Percentiles rank a stretch among this genome's conserved stretches.
phyloP scores from a whole-genome alignment of 2,888 invertebrate species.

The Eledona agricola region DNA sequence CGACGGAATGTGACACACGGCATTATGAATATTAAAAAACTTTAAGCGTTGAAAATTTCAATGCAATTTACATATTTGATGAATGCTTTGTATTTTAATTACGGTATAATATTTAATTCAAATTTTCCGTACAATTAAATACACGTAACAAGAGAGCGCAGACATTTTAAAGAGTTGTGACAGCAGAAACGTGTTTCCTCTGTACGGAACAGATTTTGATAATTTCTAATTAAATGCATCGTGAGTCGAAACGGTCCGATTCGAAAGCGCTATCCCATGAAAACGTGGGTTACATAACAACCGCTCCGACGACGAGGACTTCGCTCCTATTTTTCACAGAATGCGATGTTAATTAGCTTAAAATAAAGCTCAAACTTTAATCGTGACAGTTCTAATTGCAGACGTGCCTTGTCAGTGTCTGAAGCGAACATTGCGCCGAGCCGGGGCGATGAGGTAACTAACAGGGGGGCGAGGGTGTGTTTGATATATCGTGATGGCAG shows the following conservation, averaged over 20 bases:
- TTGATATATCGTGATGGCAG: conserved; percentile 61
- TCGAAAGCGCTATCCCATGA: conserved; percentile 12
- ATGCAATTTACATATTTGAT: conserved; percentile 63
- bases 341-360: conserved; percentile 38
- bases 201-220: no score
- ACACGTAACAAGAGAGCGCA: conserved; percentile 58
- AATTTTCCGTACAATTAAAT: conserved; percentile 64
- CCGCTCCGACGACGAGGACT: conserved; percentile 3
- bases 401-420: conserved; percentile 45
- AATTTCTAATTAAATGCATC: conserved; percentile 7
- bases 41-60: conserved; percentile 62
- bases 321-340: conserved; percentile 29
- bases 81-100: conserved; percentile 64
- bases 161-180: conserved; percentile 57
- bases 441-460: conserved; percentile 42
- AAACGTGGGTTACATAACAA: conserved; percentile 26
- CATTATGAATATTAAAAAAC: conserved; percentile 62
- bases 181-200: conserved; percentile 56
- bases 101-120: conserved; percentile 63
- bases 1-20: conserved; percentile 51
- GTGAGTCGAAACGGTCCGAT: conserved; percentile 3
- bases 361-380: conserved; percentile 42
- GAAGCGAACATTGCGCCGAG: conserved; percentile 49
- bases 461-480: conserved; percentile 51
- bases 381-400: conserved; percentile 47